A percentile compares a stretch with the other conserved stretches of the same genome.
phyloP scores from a whole-genome alignment of 2,797 vertebrate species.

The Artibeus jamaicensis region DNA sequence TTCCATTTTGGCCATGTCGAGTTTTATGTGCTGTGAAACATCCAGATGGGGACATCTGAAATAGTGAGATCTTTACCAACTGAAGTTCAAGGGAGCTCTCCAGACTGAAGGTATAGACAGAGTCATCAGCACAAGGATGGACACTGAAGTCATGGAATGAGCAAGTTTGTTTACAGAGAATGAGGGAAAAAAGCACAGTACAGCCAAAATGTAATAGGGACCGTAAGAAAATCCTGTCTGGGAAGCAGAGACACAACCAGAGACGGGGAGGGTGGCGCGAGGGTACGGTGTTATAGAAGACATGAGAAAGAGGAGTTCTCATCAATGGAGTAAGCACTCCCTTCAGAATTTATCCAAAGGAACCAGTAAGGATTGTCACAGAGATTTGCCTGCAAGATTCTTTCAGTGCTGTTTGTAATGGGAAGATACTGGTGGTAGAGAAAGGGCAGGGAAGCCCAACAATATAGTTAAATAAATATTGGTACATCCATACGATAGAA shows the following conservation, averaged over 20 bases:
- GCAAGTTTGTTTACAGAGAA: background rate
- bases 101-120: background rate
- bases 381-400: background rate
- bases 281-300: background rate
- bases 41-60: background rate
- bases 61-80: background rate
- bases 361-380: background rate
- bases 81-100: background rate
- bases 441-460: background rate
- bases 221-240: background rate
- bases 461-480: background rate
- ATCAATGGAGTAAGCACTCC: background rate
- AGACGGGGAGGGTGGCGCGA: background rate
- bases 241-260: background rate
- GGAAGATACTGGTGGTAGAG: background rate
- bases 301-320: background rate
- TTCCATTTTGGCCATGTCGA: background rate
- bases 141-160: background rate
- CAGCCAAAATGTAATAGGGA: background rate
- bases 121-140: background rate
- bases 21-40: background rate
- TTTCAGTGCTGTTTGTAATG: background rate
- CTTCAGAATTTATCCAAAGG: background rate
- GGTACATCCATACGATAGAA: background rate
- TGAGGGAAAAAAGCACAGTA: background rate